Base-by-base conservation (phyloP, 2,797 vertebrate genomes). In the Helarctos malayanus region DNA sequence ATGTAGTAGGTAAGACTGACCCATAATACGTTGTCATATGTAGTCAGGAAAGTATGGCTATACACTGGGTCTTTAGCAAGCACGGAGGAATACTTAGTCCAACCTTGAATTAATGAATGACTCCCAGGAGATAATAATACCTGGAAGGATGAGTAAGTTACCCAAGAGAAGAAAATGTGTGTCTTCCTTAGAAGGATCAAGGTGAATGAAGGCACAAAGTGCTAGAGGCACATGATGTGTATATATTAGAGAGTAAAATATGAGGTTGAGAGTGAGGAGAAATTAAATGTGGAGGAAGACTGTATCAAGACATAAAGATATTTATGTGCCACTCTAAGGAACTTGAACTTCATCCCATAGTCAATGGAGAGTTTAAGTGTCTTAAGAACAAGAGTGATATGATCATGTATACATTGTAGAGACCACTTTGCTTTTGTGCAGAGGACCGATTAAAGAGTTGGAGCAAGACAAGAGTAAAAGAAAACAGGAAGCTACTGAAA, bases 401-500 rank as follows among this genome's bases (percentile, higher is more conserved):
- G 29, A 68, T 57, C 38, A 83, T 38, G 8, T 57, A 35, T 56
- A 35, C 41, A 11, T 6, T 89, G 23, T 69, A 45, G 41, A 83
- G 2, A 63, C 21, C 8, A 35, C 35, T 91, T 91, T 41, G 59
- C 35, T 29, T 56, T 35, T 68, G 15, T n/a, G 0, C 56, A 41
- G 88, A 45, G 15, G 61, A 68, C 75, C 73, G 41, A 71, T 61
- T 84, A 47, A 41, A 49, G 49, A n/a, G 4, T 19, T 73, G 7
- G 73, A 84, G 35, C 16, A 95, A 78, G 23, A 76, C 4, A 73
- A 12, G 19, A 59, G 19, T 87, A 80, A 92, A 80, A 87, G 19
- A 88, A 73, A 94, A 89, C 14, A 91, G 29, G 16, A 73, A 69
- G 12, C 15, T 65, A 73, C n/a, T 88, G 38, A 94, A 89, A 78